A percentile compares a stretch with the other conserved stretches of the same genome.
These are phyloP conservation scores for Nephotettix cincticeps DNA, from an alignment of 1,140 invertebrate species.

Conservation along the genomic window DNA sequence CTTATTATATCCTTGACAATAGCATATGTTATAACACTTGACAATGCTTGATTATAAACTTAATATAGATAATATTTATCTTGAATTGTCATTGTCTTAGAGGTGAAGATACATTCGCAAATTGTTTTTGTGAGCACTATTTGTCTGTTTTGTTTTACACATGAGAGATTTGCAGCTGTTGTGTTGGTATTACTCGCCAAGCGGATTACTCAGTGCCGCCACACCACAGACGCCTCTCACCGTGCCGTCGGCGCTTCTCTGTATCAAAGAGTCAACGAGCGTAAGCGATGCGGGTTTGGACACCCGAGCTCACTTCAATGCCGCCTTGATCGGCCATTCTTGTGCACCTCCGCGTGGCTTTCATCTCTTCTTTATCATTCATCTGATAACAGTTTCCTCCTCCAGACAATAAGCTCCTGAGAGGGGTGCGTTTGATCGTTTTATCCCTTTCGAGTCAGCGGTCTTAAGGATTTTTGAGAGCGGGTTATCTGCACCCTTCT, in stretches of 20 bases:
- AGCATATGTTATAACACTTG: too few relatives aligned
- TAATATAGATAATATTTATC: too few relatives aligned
- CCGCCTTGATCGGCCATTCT: neutral
- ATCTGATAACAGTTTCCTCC: conserved; percentile 7
- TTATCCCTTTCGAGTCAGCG: neutral
- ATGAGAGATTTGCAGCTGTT: too few relatives aligned
- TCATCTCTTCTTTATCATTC: neutral
- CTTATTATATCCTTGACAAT: too few relatives aligned
- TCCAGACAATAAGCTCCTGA: neutral
- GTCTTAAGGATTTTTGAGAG: neutral
- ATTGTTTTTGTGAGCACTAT: too few relatives aligned
- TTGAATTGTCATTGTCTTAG: too few relatives aligned
- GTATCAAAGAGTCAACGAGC: neutral
- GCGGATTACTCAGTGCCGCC: neutral
- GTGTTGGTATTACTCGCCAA: too few relatives aligned
- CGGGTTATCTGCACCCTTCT: neutral
- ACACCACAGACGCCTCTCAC: neutral
- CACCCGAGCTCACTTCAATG: conserved; percentile 6
- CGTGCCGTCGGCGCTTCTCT: neutral
- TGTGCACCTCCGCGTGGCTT: neutral
- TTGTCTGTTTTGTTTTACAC: too few relatives aligned
- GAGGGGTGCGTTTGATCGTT: conserved; percentile 3
- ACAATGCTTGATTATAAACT: too few relatives aligned
- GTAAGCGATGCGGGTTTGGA: conserved; percentile 11
- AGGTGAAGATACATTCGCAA: too few relatives aligned